phyloP scores from a whole-genome alignment of 2,113 vertebrate species.

The Mola mola region DNA sequence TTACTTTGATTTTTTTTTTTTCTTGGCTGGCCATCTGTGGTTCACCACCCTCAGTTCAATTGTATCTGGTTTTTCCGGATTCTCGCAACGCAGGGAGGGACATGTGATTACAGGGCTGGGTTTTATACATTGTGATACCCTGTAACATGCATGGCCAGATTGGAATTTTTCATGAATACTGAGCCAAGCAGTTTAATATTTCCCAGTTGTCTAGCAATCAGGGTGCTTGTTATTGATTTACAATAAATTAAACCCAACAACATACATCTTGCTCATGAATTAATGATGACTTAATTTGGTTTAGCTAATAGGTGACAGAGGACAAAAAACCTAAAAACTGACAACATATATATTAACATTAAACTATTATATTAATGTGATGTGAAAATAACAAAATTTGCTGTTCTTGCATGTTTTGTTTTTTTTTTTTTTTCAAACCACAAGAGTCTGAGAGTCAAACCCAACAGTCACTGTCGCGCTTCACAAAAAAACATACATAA shows the following conservation, averaged over 20 bases:
- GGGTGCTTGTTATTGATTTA: slow-evolving; percentile 24
- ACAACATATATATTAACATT: no score
- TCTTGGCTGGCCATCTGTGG: slow-evolving; percentile 13
- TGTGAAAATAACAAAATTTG: no score
- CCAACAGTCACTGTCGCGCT: no score
- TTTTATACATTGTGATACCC: background rate
- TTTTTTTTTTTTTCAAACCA: background rate
- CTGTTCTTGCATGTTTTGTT: background rate
- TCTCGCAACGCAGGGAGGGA: background rate
- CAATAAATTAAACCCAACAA: slow-evolving; percentile 12
- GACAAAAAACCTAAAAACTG: no score
- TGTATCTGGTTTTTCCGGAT: slow-evolving; percentile 41
- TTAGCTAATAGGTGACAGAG: no score
- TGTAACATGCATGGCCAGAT: background rate
- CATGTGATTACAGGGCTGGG: background rate
- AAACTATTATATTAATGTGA: no score
- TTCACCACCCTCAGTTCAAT: slow-evolving; percentile 2
- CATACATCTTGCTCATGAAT: no score
- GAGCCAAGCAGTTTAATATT: slow-evolving; percentile 6
- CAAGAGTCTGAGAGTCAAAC: no score
- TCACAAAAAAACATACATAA: no score
- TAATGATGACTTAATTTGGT: no score
- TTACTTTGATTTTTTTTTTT: slow-evolving; percentile 58
- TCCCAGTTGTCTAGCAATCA: slow-evolving; percentile 8
- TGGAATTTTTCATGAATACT: slow-evolving; percentile 1